These are phyloP conservation scores for Tolypeutes matacus DNA, from an alignment of 2,797 vertebrate genomes.

Conservation along the genomic window DNA sequence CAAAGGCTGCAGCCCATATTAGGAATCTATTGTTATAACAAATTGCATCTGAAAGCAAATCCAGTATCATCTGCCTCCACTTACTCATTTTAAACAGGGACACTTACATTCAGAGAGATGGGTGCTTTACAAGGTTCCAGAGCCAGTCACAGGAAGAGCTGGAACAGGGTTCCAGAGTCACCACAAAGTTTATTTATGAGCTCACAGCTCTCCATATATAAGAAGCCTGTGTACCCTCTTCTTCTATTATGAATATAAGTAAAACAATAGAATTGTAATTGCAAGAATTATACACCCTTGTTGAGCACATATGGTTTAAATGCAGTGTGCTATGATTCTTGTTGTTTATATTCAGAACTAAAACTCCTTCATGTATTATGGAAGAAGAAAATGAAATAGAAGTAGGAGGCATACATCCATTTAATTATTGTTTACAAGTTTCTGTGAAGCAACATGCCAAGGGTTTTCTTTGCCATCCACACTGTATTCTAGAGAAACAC, in stretches of 20 bases:
- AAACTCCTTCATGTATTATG: conserved; percentile 54
- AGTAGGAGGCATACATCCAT: conserved; percentile 41
- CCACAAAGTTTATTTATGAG: neutral
- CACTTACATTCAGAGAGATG: neutral
- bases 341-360: conserved; percentile 65
- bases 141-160: neutral
- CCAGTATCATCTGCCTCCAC: neutral
- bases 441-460: conserved; percentile 43
- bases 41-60: neutral
- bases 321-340: conserved; percentile 47
- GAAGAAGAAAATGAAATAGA: conserved; percentile 73
- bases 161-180: neutral
- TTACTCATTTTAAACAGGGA: neutral
- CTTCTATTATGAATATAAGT: conserved; percentile 59
- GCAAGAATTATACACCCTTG: conserved; percentile 28
- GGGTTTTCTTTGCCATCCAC: conserved; percentile 15
- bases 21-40: neutral
- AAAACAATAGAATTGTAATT: conserved; percentile 74
- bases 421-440: conserved; percentile 75
- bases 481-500: neutral
- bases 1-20: neutral
- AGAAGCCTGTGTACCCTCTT: conserved; percentile 30
- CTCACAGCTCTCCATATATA: neutral
- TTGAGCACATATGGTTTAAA: conserved; percentile 70
- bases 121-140: neutral